Evolutionary conservation across 2,113 vertebrate genomes (phyloP), one percentile per base, ranked within the genome.

Genomic region (Festucalex cinctus): DNA sequence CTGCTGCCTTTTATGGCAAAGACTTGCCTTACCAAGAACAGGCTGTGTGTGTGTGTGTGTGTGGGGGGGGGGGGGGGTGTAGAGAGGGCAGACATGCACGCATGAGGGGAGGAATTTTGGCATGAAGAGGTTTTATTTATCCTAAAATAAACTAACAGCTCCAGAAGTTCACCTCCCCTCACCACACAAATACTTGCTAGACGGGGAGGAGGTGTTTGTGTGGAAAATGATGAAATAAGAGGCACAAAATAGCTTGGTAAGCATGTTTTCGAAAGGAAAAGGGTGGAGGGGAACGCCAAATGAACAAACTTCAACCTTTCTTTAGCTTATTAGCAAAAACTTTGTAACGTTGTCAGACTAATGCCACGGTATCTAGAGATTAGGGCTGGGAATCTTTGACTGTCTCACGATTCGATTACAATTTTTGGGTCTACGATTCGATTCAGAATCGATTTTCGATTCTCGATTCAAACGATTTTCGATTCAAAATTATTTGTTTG

Each of bases 1-100:
- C 82, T 77, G 74, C 82, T 86, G 81, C 88, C 88, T 90, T 88
- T 88, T 88, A 90, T 88, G 86, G 88, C 80, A 73, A 86, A 78
- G 75, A 70, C 60, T 78, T 63, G 81, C 63, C 71, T 78, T 41
- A 83, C 74, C 81, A 86, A 76, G 78, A 84, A 80, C 79, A 82
- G 79, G 61, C 62, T 57, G 22, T 43, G 68, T 63, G 48, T 63
- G n/a, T n/a, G n/a, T n/a, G n/a, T n/a, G n/a, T n/a, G n/a, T n/a
- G n/a, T n/a, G n/a, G n/a, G n/a, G n/a, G n/a, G n/a, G n/a, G n/a
- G n/a, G n/a, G n/a, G n/a, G n/a, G n/a, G n/a, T n/a, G 13, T 22
- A 56, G 66, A 44, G 36, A 63, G 57, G 73, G 63, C 63, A 59
- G 70, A 65, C 69, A 63, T 70, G 69, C 74, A 56, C 41, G 69